Evolutionary conservation across 53 echinoderm and acorn worm species (phyloP).

Genomic region (Echinarachnius parma): DNA sequence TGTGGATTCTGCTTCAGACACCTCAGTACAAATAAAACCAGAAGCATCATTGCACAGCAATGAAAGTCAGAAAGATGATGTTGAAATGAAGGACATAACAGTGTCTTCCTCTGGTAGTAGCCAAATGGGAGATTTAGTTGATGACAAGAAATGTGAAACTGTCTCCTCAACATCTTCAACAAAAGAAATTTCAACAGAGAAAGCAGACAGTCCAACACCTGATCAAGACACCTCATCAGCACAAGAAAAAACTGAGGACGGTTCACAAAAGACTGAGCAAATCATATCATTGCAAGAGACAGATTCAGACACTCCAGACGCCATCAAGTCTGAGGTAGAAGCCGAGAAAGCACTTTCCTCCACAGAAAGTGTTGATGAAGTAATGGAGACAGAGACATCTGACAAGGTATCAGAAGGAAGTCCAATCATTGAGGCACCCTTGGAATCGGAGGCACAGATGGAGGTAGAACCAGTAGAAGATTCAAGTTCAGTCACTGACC

Average conservation of each 20-base stretch:
- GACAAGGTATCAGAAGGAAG: neutral
- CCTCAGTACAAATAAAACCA: no score
- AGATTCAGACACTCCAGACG: neutral
- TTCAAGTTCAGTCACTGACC: neutral
- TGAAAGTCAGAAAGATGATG: slow-evolving; percentile 8
- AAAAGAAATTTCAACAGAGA: neutral
- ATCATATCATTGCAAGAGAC: neutral
- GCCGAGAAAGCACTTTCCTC: neutral
- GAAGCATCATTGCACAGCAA: no score
- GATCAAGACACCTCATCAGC: neutral
- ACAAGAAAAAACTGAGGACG: neutral
- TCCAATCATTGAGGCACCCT: neutral
- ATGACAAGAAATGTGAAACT: slow-evolving; percentile 17
- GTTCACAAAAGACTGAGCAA: neutral
- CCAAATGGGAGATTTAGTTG: neutral
- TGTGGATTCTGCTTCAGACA: neutral
- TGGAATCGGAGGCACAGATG: slow-evolving; percentile 1
- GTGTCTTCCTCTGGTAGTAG: neutral
- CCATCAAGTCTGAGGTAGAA: neutral
- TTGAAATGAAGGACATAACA: neutral
- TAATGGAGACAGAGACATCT: slow-evolving; percentile 2
- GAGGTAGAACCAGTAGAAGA: slow-evolving; percentile 12
- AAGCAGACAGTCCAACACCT: neutral
- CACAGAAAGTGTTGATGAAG: slow-evolving; percentile 3
- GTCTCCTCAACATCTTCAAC: neutral